These are phyloP conservation scores for Hyposoter didymator DNA, from an alignment of 2,888 invertebrate species.

Conservation along the genomic window DNA sequence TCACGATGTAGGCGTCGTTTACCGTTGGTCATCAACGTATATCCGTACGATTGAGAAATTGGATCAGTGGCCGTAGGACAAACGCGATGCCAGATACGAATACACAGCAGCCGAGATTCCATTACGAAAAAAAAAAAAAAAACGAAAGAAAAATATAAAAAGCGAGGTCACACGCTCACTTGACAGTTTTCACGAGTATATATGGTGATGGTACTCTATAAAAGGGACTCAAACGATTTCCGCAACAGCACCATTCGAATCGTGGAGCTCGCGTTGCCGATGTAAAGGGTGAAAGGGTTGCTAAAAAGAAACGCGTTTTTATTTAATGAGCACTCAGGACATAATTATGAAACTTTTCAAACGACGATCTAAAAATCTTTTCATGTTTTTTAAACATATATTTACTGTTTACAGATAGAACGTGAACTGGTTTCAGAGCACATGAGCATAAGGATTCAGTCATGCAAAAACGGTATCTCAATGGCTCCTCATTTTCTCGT, in stretches of 20 bases:
- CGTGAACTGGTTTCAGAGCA: slow-evolving; percentile 24
- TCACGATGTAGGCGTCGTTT: slow-evolving; percentile 28
- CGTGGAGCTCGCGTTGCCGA: slow-evolving; percentile 19
- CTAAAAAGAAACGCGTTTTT: slow-evolving; percentile 6
- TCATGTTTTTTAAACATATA: background rate
- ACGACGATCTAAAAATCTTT: slow-evolving; percentile 17
- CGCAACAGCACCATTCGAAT: slow-evolving; percentile 28
- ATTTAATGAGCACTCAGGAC: slow-evolving; percentile 52
- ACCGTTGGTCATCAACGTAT: slow-evolving; percentile 50
- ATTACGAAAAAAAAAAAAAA: background rate
- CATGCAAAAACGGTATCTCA: slow-evolving; percentile 49
- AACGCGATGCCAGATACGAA: slow-evolving; percentile 34
- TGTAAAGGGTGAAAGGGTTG: slow-evolving; percentile 3
- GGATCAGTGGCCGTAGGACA: slow-evolving; percentile 64
- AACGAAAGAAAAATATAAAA: slow-evolving; percentile 26
- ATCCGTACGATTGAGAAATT: slow-evolving; percentile 48
- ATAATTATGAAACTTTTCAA: slow-evolving; percentile 47
- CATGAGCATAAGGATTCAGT: slow-evolving; percentile 51
- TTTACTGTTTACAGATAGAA: slow-evolving; percentile 15
- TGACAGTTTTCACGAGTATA: background rate
- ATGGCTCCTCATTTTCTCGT: slow-evolving; percentile 19
- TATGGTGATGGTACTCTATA: slow-evolving; percentile 25
- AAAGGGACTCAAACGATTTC: slow-evolving; percentile 42
- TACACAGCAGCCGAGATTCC: slow-evolving; percentile 24
- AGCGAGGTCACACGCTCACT: slow-evolving; percentile 5